A percentile compares a stretch with the other conserved stretches of the same genome.
phyloP scores from a whole-genome alignment of 2,888 invertebrate genomes.

The Maniola hyperantus region DNA sequence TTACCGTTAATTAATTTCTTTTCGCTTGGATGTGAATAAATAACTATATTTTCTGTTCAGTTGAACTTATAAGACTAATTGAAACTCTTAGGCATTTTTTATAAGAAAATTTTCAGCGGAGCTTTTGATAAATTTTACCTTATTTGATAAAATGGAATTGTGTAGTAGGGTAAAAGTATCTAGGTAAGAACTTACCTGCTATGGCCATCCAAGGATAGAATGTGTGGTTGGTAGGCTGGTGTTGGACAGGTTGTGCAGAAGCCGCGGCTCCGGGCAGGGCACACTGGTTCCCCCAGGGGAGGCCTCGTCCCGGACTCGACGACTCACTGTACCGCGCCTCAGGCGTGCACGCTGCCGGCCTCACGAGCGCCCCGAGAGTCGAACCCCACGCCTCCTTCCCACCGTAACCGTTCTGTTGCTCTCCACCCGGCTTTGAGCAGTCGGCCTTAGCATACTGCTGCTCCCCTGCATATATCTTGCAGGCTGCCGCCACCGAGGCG shows the following conservation, averaged over 20 bases:
- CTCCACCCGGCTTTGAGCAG: slow-evolving; percentile 87
- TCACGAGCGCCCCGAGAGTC: slow-evolving; percentile 86
- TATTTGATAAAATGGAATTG: not conserved
- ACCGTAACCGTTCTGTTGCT: slow-evolving; percentile 87
- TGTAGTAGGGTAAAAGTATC: not conserved
- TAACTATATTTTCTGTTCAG: not conserved
- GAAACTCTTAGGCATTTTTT: not conserved
- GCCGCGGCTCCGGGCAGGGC: slow-evolving; percentile 91
- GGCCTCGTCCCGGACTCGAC: slow-evolving; percentile 89
- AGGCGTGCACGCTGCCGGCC: slow-evolving; percentile 95
- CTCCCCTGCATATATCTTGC: slow-evolving; percentile 90
- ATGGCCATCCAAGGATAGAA: slow-evolving; percentile 99
- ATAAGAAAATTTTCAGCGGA: not conserved
- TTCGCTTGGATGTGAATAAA: slow-evolving; percentile 33
- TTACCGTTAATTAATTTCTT: slow-evolving; percentile 44
- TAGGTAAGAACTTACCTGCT: slow-evolving; percentile 93
- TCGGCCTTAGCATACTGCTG: slow-evolving; percentile 88
- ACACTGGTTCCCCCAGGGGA: slow-evolving; percentile 95
- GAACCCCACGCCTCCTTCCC: slow-evolving; percentile 88
- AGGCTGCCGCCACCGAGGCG: slow-evolving; percentile 93
- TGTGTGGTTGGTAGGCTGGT: slow-evolving; percentile 95
- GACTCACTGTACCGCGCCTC: slow-evolving; percentile 94
- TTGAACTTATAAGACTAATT: not conserved
- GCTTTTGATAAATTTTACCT: too few relatives aligned
- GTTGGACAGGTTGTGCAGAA: slow-evolving; percentile 92